Evolutionary conservation across 2,113 vertebrate species (phyloP), one percentile per base, ranked within the genome.

Genomic region (Oreocharis arfaki): DNA sequence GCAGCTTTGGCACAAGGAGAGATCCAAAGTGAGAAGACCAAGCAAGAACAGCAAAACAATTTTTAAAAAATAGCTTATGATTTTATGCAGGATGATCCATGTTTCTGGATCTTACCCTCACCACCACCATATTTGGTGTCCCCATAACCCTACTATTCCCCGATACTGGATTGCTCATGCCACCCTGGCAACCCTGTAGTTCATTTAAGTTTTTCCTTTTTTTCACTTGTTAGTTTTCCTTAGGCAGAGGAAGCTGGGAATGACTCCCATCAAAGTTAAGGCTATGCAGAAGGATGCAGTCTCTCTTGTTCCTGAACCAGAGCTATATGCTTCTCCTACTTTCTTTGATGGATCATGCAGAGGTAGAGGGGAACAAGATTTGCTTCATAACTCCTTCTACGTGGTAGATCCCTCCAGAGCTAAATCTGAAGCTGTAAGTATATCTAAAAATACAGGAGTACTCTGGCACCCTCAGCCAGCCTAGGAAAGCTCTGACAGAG

Each of bases 151-250:
- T 53, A 1, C 17, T 71, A 8, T 64, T 3, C 12, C 10, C 50
- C 0, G 0, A 15, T 11, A 30, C 8, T 24, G 21, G 23, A 71
- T 39, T 75, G 47, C 18, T 85, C 21, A 10, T 50, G 23, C 30
- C 1, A 0, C 50, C 16, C 41, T 61, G 46, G 39, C 11, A 87
- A 30, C 23, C 14, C 33, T 78, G 22, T n/a, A 49, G 32, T 44
- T 88, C 41, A 30, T 1, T 3, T 6, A 11, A 4, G 12, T 30
- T 68, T 64, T 65, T 56, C 26, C n/a, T 33, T 60, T 74, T 42
- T 35, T 86, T 14, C 13, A 41, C 6, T 77, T 87, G 22, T 44
- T 68, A 39, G 20, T 27, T 70, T 60, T 70, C 16, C 53, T 70
- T 35, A 92, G 63, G 37, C 50, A 81, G 28, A 61, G 42, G 26